Base-by-base conservation (phyloP, 2,888 invertebrate genomes). In the Aplocera efformata region DNA sequence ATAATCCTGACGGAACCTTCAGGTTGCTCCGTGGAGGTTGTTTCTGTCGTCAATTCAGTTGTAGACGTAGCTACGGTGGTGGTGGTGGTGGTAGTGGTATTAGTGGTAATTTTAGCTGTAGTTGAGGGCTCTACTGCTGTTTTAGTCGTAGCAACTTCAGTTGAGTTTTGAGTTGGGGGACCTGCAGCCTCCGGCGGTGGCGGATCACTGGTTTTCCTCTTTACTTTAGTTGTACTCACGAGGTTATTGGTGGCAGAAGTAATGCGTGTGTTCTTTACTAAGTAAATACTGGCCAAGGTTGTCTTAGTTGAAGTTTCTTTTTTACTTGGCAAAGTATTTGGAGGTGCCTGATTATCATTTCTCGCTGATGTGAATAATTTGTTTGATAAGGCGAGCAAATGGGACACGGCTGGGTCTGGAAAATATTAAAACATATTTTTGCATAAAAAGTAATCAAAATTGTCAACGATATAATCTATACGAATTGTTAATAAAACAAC, bases 1-100 rank as follows among this genome's bases (percentile, higher is more conserved):
- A 80, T 67, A 10, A 86, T 77, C 53, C 72, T 79, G 1, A 85
- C 69, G 0, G 79, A 69, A 4, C 66, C 72, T 35, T 81, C 82
- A 0, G 80, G 79, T 47, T 79, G 77, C 38, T 80, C 79, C 7
- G 78, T 79, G 1, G 67, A 47, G 3, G 56, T 49, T 1, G 47
- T 53, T 22, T 65, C 61, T n/a, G 49, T 31, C 23, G 60, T 56
- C 8, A 50, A 42, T 17, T 58, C 58, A 20, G 57, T 48, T 1
- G 51, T 41, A 4, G 52, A 32, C 6, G 42, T 35, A 7, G 29
- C 8, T 29, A 42, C 37, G 7, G 53, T 42, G 10, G 43, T 55
- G 5, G 13, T 17, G 5, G 13, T 17, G 13, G 2, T 5, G 5
- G 13, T 17, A 17, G 13, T 17, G 5, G 13, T 17, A 17, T n/a